These are phyloP conservation scores for Heliothis peltigera DNA, from an alignment of 2,888 invertebrate species.

Conservation along the genomic window DNA sequence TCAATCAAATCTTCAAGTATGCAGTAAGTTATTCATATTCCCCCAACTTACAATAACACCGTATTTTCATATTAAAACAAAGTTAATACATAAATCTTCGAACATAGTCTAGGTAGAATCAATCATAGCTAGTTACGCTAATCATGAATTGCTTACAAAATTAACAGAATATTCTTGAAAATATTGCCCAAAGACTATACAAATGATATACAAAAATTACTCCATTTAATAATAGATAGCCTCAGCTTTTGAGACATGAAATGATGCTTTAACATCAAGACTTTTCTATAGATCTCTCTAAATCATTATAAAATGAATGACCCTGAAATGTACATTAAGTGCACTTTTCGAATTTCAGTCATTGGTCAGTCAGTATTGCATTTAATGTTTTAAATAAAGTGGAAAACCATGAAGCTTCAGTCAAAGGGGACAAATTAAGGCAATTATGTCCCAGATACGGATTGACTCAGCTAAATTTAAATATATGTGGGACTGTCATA, in stretches of 20 bases:
- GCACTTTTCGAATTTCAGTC: conserved; percentile 17
- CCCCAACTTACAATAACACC: neutral
- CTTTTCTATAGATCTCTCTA: neutral
- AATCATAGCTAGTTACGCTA: conserved; percentile 19
- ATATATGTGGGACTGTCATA: neutral
- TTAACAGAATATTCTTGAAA: conserved; percentile 31
- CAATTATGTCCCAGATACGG: no score
- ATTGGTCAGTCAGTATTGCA: neutral
- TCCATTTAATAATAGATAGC: conserved; percentile 13
- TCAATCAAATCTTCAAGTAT: neutral
- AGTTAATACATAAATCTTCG: neutral
- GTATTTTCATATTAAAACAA: neutral
- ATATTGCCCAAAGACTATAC: conserved; percentile 17
- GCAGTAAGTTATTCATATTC: neutral
- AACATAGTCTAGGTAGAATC: conserved; percentile 3
- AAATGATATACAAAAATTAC: conserved; percentile 25
- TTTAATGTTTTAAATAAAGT: neutral
- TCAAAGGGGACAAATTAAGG: no score
- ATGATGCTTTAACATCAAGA: no score
- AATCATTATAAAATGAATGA: neutral
- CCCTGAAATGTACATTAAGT: conserved; percentile 6
- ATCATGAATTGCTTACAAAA: conserved; percentile 23
- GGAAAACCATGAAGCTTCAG: no score
- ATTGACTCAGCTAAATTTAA: neutral
- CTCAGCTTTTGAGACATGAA: conserved; percentile 40